phyloP scores from a whole-genome alignment of 2,113 vertebrate species.

The Suncus etruscus region DNA sequence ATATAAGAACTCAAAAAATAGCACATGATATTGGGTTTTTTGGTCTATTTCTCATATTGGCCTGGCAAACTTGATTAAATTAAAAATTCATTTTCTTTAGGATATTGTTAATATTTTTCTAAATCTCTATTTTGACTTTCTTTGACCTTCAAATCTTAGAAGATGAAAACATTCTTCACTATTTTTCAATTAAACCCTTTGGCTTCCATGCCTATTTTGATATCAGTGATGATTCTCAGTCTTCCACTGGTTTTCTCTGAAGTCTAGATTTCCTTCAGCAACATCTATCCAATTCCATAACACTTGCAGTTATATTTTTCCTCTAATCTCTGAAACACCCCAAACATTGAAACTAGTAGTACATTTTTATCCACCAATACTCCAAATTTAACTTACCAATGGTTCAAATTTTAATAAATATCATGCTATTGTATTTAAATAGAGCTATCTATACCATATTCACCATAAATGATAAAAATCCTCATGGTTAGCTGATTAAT shows the following conservation, averaged over 20 bases:
- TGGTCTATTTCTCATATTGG: not conserved
- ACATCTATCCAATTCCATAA: not conserved
- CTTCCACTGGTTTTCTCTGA: not conserved
- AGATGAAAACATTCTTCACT: not conserved
- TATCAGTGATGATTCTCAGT: not conserved
- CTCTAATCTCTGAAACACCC: not conserved
- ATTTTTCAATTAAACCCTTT: not conserved
- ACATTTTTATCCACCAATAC: not conserved
- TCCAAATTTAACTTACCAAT: not conserved
- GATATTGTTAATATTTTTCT: not conserved
- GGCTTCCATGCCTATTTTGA: slow-evolving; percentile 2
- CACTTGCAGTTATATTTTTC: not conserved
- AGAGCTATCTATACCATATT: not conserved
- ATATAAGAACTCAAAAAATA: slow-evolving; percentile 24
- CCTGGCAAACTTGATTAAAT: not conserved
- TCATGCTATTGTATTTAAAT: not conserved
- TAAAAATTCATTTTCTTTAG: not conserved
- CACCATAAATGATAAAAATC: not conserved
- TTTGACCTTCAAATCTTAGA: not conserved
- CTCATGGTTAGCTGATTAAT: not conserved
- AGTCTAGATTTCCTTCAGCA: not conserved
- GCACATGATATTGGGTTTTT: not conserved
- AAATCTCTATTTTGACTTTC: not conserved
- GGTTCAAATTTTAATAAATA: not conserved
- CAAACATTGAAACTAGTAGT: not conserved